A percentile compares a stretch with the other conserved stretches of the same genome.
Conservation (phyloP, 2,113 vertebrate genomes). For the Xiphophorus hellerii region DNA sequence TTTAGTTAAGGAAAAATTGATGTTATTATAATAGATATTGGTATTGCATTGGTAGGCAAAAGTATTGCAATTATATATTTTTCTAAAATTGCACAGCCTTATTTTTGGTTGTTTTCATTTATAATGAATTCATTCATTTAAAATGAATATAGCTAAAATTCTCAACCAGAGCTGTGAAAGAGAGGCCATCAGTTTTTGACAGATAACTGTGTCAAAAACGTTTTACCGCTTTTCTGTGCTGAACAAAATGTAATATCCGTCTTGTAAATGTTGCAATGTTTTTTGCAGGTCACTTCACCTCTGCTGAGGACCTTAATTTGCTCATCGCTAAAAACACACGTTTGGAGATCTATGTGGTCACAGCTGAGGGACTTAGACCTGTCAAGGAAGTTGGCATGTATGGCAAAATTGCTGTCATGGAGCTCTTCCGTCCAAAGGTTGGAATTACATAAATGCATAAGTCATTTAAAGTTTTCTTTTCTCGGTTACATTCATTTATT, state of each 20-base stretch:
- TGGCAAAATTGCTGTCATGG: slow-evolving; percentile 96
- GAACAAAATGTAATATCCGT: background rate
- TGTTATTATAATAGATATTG: background rate
- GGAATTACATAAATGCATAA: background rate
- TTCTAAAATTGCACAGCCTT: background rate
- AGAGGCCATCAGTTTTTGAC: background rate
- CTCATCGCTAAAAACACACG: slow-evolving; percentile 98
- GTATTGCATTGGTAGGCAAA: background rate
- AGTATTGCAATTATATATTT: background rate
- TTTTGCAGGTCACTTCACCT: slow-evolving; percentile 95
- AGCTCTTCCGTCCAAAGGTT: slow-evolving; percentile 98
- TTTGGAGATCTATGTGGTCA: slow-evolving; percentile 97
- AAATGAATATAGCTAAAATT: background rate
- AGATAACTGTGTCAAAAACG: background rate
- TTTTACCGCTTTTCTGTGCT: background rate
- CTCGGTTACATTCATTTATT: background rate
- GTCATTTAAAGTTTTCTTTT: background rate
- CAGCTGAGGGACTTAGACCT: slow-evolving; percentile 94
- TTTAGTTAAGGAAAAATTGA: background rate
- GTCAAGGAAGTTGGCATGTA: slow-evolving; percentile 99
- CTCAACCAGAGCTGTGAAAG: background rate
- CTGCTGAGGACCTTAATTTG: slow-evolving; percentile 93
- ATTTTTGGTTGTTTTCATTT: background rate
- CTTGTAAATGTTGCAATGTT: background rate
- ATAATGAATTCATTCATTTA: background rate